phyloP scores from a whole-genome alignment of 2,888 invertebrate genomes.

The Dryococelus australis region DNA sequence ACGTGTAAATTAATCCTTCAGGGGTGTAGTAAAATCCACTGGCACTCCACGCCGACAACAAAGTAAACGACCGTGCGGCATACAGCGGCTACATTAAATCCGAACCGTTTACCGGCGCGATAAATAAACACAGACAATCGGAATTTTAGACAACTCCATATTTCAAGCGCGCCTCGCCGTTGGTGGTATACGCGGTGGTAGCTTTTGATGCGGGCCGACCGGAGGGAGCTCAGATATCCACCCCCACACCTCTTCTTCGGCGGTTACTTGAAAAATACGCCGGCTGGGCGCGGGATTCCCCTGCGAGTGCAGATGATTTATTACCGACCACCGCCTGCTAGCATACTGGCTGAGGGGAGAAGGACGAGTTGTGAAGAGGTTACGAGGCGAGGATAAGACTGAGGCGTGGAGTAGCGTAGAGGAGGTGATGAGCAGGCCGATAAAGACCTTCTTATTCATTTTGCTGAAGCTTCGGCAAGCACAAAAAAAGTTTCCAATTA shows the following conservation, averaged over 20 bases:
- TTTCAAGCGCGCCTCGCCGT: background rate
- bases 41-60: background rate
- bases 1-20: no score
- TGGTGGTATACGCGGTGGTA: background rate
- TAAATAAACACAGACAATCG: conserved; percentile 16
- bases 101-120: conserved; percentile 5
- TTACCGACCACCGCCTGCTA: background rate
- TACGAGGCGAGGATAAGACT: background rate
- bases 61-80: background rate
- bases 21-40: background rate
- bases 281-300: background rate
- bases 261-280: background rate
- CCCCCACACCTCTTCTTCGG: background rate
- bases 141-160: conserved; percentile 2
- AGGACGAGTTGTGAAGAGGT: background rate
- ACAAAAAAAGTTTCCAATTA: background rate
- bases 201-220: background rate
- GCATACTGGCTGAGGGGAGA: background rate
- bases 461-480: background rate
- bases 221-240: background rate
- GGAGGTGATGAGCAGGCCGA: background rate
- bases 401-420: background rate
- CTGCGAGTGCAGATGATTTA: conserved; percentile 1
- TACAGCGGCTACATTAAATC: background rate
- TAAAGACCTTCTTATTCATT: background rate